Conservation (phyloP, 1,140 invertebrate species). For the Saccostrea cuccullata region DNA sequence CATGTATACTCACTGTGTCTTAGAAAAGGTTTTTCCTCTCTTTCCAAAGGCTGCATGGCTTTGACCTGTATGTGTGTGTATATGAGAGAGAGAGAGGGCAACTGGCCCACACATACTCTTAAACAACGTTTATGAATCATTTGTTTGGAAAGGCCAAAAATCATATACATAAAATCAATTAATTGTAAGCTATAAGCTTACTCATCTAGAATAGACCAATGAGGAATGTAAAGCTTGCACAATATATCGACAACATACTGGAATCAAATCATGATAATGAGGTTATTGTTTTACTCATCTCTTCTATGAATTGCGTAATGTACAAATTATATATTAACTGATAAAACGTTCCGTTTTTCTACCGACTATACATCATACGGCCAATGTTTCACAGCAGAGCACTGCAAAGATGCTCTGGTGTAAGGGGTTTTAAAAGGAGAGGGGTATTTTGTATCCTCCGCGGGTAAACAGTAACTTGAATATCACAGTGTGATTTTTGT, state of each 20-base stretch:
- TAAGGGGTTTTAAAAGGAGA: background rate
- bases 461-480: constrained; percentile 36
- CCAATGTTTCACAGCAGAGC: background rate
- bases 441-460: constrained; percentile 18
- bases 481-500: constrained; percentile 37
- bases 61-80: background rate
- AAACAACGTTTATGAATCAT: background rate
- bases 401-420: background rate
- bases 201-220: background rate
- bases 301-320: background rate
- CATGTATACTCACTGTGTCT: no score
- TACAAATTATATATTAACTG: background rate
- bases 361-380: background rate
- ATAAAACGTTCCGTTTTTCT: background rate
- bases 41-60: no score
- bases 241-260: background rate
- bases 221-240: background rate
- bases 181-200: background rate
- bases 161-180: background rate
- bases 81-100: background rate
- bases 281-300: constrained; percentile 37
- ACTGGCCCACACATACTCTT: background rate
- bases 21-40: no score
- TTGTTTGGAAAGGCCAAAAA: background rate
- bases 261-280: background rate